These are phyloP conservation scores for Oceanodroma leucorhoa DNA, from an alignment of 2,797 vertebrate genomes.

Conservation along the genomic window DNA sequence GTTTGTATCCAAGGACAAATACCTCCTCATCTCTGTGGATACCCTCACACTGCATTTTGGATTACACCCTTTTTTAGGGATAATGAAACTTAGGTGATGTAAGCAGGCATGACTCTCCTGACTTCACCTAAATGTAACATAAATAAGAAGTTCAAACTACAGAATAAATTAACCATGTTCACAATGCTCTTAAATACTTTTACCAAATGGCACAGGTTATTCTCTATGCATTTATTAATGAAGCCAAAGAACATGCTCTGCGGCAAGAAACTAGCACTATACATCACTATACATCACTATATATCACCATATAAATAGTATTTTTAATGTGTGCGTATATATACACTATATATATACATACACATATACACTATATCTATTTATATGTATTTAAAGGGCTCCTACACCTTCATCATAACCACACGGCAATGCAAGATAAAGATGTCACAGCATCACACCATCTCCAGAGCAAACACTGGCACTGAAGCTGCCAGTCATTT, in stretches of 20 bases:
- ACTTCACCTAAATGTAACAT: not conserved
- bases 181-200: not conserved
- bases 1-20: not conserved
- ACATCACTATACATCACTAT: not conserved
- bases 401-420: not conserved
- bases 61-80: not conserved
- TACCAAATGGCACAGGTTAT: not conserved
- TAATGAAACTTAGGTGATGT: not conserved
- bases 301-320: not conserved
- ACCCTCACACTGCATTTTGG: not conserved
- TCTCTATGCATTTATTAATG: not conserved
- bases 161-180: not conserved
- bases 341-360: not conserved
- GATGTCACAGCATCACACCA: not conserved
- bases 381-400: not conserved
- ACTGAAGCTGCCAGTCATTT: not conserved
- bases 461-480: not conserved
- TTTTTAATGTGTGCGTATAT: not conserved
- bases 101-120: not conserved
- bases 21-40: not conserved
- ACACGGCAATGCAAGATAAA: not conserved
- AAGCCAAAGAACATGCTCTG: not conserved
- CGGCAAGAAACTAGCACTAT: not conserved
- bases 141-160: not conserved
- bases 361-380: fast-evolving